These are phyloP conservation scores for Numenius phaeopus DNA, from an alignment of 2,797 vertebrate genomes.

Conservation along the genomic window DNA sequence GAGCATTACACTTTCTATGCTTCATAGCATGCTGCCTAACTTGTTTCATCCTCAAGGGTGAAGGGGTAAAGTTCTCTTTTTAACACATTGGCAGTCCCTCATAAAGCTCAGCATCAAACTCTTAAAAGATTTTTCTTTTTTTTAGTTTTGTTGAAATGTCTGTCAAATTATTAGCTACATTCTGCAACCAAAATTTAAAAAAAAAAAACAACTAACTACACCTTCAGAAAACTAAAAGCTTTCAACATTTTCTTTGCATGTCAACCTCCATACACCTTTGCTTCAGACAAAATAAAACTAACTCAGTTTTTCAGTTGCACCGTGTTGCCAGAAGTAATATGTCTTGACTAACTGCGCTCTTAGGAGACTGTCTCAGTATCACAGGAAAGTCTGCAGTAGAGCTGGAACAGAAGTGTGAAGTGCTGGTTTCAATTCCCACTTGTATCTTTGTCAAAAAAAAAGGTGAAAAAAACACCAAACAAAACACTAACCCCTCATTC, in stretches of 20 bases:
- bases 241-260: background rate
- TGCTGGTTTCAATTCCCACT: background rate
- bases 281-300: background rate
- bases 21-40: background rate
- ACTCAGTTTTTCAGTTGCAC: background rate
- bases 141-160: background rate
- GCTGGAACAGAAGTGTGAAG: conserved; percentile 15
- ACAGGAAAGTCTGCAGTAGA: background rate
- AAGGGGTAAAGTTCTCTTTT: background rate
- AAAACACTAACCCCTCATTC: background rate
- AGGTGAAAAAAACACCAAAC: fast-evolving
- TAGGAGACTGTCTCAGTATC: background rate
- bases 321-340: background rate
- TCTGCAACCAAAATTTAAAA: background rate
- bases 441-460: background rate
- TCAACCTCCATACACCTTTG: background rate
- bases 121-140: background rate
- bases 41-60: background rate
- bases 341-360: background rate
- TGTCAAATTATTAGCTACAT: background rate
- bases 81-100: background rate
- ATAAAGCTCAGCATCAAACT: background rate
- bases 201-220: background rate
- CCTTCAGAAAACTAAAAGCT: background rate
- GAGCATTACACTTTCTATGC: background rate